Evolutionary conservation across 2,797 vertebrate genomes (phyloP), one percentile per base, ranked within the genome.

Genomic region (Phrynocephalus forsythii): DNA sequence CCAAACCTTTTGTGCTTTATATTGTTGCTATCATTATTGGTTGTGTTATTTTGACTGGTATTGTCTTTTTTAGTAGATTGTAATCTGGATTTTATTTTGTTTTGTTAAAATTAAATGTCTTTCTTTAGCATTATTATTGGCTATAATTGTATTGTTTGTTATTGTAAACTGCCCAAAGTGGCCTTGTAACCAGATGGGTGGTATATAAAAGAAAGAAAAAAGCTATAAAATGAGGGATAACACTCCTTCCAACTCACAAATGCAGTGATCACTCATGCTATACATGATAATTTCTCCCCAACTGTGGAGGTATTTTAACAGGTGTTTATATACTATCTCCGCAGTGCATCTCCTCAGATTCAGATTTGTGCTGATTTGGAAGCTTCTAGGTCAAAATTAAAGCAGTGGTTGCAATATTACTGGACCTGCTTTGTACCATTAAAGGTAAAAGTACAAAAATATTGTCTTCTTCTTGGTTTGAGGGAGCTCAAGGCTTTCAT

Each of bases 351-450:
- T 56, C 22, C 69, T 16, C 50, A 30, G 67, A 83, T 44, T 44
- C 8, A 13, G 9, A 80, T 63, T 8, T 80, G 48, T 83, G 30
- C 48, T 56, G 38, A 24, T 56, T 73, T 56, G 50, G 38, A 50
- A 83, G 50, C 50, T 83, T 73, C 82, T 72, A 50, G n/a, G 50
- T 83, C 48, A 83, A 38, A 83, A 22, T 73, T 28, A 66, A 67
- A 38, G 10, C 33, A 66, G 2, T 30, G 20, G 18, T 30, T 82
- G 48, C 22, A 63, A 63, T 63, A 63, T 63, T 2, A 1, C 20
- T 50, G 13, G 5, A 60, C 9, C 30, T 72, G 67, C 2, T 4
- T 52, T 56, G 8, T 18, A 83, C 10, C 48, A 84, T 84, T 73
- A 52, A 52, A 18, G 52, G 15, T 22, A 76, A 66, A 10, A 68